Base-by-base conservation (phyloP, 2,888 invertebrate species). In the Eumerus sabulonum region DNA sequence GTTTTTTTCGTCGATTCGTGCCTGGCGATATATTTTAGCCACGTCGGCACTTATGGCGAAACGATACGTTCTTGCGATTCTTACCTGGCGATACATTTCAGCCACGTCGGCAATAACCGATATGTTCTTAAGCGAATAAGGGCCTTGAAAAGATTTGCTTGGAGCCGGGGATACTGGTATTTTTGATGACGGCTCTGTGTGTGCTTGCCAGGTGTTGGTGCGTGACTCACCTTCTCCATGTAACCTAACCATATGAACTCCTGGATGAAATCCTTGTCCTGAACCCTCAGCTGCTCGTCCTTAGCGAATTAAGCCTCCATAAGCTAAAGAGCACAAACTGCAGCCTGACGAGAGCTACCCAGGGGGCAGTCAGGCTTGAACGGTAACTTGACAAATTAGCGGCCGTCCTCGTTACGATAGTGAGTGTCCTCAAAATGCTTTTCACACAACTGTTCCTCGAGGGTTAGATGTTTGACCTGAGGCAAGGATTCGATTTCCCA, bases 401-500 rank as follows among this genome's bases (percentile, higher is more conserved):
- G 56, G 14, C 70, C 77, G 36, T 66, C 48, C 7, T 38, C n/a
- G 9, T 64, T 27, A 9, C 68, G 60, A 27, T 27, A 56, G 40
- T 59, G 48, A 0, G 71, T n/a, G n/a, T n/a, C n/a, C n/a, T n/a
- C n/a, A n/a, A n/a, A n/a, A n/a, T n/a, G n/a, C n/a, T n/a, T n/a
- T n/a, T 82, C 81, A 27, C 79, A 82, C 16, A 38, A 18, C 9
- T 27, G n/a, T 51, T 79, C 68, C 48, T 82, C 79, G 35, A 35
- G 1, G 35, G 81, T 66, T 0, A 70, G 45, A 44, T 59, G 42
- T 50, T 63, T 68, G 2, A 57, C 48, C 13, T 51, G 51, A 9
- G 70, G 73, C 9, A 79, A 5, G 14, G 73, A 51, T 42, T 82
- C 81, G n/a, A 81, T 18, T 17, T 82, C 60, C 76, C 79, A 82